Conservation (phyloP, 2,113 vertebrate species). For the Hylia prasina region DNA sequence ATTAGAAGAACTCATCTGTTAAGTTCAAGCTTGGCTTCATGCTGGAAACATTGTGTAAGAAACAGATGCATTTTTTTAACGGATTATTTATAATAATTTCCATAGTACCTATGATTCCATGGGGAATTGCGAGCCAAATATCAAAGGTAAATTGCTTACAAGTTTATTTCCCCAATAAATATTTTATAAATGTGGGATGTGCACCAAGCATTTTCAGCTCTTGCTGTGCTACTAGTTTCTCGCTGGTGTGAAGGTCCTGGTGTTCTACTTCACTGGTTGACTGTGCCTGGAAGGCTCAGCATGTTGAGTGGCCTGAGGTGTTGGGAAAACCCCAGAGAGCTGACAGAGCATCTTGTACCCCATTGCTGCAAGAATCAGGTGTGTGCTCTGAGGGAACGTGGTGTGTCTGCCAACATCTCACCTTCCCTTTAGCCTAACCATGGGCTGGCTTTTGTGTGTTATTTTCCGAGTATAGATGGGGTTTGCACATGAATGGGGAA, state of each 20-base stretch:
- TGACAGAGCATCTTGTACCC: background rate
- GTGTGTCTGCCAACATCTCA: background rate
- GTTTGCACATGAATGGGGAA: background rate
- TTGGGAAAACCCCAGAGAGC: background rate
- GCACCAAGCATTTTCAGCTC: background rate
- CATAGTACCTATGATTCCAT: background rate
- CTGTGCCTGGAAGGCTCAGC: background rate
- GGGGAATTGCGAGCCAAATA: background rate
- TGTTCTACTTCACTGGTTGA: background rate
- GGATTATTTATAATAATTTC: slow-evolving; percentile 11
- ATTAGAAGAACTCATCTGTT: background rate
- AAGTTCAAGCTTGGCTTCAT: background rate
- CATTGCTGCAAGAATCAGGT: background rate
- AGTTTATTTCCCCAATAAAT: background rate
- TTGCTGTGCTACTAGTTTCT: background rate
- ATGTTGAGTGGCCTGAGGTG: background rate
- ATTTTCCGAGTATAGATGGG: background rate
- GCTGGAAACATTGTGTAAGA: background rate
- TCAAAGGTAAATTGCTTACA: background rate
- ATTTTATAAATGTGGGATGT: background rate
- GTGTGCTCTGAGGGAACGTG: background rate
- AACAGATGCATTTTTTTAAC: background rate
- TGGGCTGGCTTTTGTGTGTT: background rate
- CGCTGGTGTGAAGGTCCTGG: background rate
- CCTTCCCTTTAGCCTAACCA: background rate